Evolutionary conservation across 1,140 invertebrate genomes (phyloP).

Genomic region (Eriosoma lanigerum): DNA sequence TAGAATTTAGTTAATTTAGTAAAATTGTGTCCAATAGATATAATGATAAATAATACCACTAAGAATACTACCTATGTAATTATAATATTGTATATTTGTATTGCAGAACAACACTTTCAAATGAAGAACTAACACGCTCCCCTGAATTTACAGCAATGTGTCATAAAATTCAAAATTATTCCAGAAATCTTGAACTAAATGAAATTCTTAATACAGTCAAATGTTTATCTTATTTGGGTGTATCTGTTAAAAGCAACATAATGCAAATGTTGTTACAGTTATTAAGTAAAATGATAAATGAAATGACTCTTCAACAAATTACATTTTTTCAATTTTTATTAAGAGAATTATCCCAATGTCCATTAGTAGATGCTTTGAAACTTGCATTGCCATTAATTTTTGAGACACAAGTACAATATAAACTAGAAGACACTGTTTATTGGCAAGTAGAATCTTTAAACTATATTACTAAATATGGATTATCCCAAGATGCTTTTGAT

Average conservation of each 20-base stretch:
- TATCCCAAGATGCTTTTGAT: conserved; percentile 58
- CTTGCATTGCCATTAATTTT: conserved; percentile 67
- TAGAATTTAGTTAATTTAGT: no score
- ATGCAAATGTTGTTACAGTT: conserved; percentile 66
- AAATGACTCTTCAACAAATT: conserved; percentile 64
- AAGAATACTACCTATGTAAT: no score
- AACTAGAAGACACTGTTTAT: conserved; percentile 61
- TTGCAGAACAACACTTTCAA: conserved; percentile 54
- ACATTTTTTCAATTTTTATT: conserved; percentile 65
- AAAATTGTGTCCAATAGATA: no score
- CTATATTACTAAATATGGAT: conserved; percentile 60
- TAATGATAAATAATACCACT: no score
- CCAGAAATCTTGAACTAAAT: conserved; percentile 60
- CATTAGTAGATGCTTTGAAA: conserved; percentile 64
- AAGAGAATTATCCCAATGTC: conserved; percentile 58
- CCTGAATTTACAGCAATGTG: conserved; percentile 61
- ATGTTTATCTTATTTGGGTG: conserved; percentile 62
- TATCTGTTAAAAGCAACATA: conserved; percentile 62
- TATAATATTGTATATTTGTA: conserved; percentile 9
- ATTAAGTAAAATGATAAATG: conserved; percentile 64
- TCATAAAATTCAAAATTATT: conserved; percentile 61
- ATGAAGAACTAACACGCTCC: conserved; percentile 55
- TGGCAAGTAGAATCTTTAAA: conserved; percentile 62
- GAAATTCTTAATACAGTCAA: conserved; percentile 64
- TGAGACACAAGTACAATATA: conserved; percentile 62